Conservation (phyloP, 1,140 invertebrate species). For the Chlorops oryzae region DNA sequence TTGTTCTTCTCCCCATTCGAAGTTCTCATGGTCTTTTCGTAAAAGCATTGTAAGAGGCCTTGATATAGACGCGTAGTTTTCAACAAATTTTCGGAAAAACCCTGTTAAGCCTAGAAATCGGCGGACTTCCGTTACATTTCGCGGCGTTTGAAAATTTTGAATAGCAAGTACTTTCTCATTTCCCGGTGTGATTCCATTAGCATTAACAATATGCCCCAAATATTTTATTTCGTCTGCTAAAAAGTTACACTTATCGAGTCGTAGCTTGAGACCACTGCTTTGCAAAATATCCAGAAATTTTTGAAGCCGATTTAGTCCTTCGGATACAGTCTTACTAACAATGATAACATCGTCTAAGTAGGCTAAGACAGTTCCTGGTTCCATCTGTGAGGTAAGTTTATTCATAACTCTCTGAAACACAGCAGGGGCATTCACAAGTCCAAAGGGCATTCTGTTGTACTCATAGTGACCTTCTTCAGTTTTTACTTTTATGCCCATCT, state of each 20-base stretch:
- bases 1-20: not conserved
- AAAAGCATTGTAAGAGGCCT: conserved; percentile 37
- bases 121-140: not conserved
- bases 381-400: not conserved
- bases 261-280: not conserved
- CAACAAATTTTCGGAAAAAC: conserved; percentile 44
- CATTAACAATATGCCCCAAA: not conserved
- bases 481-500: too few species aligned
- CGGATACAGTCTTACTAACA: conserved; percentile 13
- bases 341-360: conserved; percentile 30
- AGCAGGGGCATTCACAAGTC: conserved; percentile 47
- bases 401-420: conserved; percentile 48
- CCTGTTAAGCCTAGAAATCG: not conserved
- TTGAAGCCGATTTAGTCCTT: not conserved
- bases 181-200: not conserved
- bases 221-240: not conserved
- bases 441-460: conserved; percentile 44
- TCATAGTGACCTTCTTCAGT: conserved; percentile 27
- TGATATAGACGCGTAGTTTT: conserved; percentile 38
- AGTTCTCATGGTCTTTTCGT: conserved; percentile 15
- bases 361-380: not conserved
- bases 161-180: not conserved
- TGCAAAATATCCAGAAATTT: not conserved
- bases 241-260: not conserved
- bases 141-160: not conserved